Conservation (phyloP, 2,113 vertebrate species). For the Mormyrus lacerda region DNA sequence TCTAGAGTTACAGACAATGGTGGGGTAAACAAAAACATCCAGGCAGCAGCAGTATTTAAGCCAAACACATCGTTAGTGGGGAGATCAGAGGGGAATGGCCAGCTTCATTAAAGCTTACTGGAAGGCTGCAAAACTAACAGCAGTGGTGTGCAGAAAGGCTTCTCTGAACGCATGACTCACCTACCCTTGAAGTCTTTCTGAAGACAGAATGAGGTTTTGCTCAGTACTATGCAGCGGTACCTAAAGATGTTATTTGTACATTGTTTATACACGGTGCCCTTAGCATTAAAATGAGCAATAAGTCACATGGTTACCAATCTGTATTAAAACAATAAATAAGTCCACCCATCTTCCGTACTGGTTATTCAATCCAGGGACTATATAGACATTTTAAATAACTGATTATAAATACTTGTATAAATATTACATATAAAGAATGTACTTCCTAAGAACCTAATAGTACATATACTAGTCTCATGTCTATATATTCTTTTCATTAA, state of each 20-base stretch:
- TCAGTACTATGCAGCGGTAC: not conserved
- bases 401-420: not conserved
- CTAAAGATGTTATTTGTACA: not conserved
- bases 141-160: not conserved
- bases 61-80: not conserved
- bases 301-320: not conserved
- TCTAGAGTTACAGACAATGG: not conserved
- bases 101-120: not conserved
- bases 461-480: not conserved
- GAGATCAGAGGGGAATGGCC: not conserved
- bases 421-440: not conserved
- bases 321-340: not conserved
- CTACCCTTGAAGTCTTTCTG: not conserved
- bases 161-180: not conserved
- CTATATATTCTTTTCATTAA: not conserved
- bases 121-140: not conserved
- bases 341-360: not conserved
- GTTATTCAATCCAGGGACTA: not conserved
- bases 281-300: not conserved
- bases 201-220: not conserved
- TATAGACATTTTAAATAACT: not conserved
- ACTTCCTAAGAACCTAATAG: not conserved
- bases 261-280: not conserved
- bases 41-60: not conserved
- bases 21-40: not conserved